phyloP scores from a whole-genome alignment of 1,140 invertebrate genomes.

The Trichonephila clavipes region DNA sequence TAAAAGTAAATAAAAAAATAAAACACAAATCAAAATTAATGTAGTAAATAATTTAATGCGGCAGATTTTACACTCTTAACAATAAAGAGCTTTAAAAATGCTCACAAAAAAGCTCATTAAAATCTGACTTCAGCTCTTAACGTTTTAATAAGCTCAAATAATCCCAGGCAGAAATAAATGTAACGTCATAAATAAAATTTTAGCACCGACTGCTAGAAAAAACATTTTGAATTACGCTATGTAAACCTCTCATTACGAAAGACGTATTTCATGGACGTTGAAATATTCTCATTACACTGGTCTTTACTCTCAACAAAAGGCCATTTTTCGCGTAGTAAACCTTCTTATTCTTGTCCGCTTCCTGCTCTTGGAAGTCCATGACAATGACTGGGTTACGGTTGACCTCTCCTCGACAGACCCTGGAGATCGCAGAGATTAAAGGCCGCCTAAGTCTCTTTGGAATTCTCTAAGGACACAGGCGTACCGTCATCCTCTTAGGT shows the following conservation, averaged over 20 bases:
- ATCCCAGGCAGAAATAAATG: not conserved
- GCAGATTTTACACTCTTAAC: too few relatives aligned
- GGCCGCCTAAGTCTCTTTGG: not conserved
- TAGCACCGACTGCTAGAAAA: not conserved
- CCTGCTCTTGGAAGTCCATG: conserved; percentile 10
- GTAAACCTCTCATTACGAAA: not conserved
- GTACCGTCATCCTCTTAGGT: not conserved
- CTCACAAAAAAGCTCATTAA: not conserved
- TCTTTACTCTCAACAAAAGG: conserved; percentile 34
- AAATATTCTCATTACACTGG: not conserved
- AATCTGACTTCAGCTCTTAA: not conserved
- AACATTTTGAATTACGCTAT: not conserved
- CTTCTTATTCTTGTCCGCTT: not conserved
- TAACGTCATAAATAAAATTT: not conserved
- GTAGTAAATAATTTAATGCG: too few relatives aligned
- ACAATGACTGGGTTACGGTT: conserved; percentile 42
- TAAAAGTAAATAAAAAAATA: too few relatives aligned
- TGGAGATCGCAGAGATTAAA: not conserved
- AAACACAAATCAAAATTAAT: too few relatives aligned
- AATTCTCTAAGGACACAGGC: too few relatives aligned
- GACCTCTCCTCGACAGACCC: conserved; percentile 16
- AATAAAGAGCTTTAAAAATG: too few relatives aligned
- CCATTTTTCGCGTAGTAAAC: conserved; percentile 7
- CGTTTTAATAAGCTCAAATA: not conserved
- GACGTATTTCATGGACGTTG: not conserved